Evolutionary conservation across 2,113 vertebrate species (phyloP).

Genomic region (Chascanopsetta lugubris): DNA sequence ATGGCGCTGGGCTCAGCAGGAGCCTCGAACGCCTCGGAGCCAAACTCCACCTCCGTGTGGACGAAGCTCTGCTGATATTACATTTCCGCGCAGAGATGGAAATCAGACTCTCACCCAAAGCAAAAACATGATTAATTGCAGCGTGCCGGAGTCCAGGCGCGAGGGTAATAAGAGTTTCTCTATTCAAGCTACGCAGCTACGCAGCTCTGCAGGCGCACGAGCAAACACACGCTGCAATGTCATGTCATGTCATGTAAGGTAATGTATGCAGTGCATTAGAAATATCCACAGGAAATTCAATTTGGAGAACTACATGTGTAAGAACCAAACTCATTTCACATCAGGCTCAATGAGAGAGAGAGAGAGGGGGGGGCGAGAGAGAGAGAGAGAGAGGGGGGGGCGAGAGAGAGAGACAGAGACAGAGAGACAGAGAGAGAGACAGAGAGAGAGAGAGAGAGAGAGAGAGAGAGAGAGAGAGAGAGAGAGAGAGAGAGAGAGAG

Average conservation of each 20-base stretch:
- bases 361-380: too few species aligned
- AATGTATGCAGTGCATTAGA: constrained; percentile 71
- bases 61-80: constrained; percentile 65
- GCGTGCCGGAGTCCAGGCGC: constrained; percentile 61
- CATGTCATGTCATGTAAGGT: too few species aligned
- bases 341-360: constrained; percentile 68
- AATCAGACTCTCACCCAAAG: constrained; percentile 81
- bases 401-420: too few species aligned
- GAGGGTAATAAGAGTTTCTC: constrained; percentile 72
- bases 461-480: too few species aligned
- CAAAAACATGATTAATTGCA: constrained; percentile 81
- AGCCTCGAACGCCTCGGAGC: constrained; percentile 62
- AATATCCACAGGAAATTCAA: constrained; percentile 78
- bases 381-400: too few species aligned
- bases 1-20: constrained; percentile 38
- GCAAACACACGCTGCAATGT: too few species aligned
- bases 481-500: too few species aligned
- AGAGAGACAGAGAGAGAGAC: too few species aligned
- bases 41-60: constrained; percentile 54
- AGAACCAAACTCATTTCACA: constrained; percentile 66
- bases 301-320: constrained; percentile 74
- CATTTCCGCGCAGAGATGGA: constrained; percentile 69
- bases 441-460: too few species aligned
- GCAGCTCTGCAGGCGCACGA: too few species aligned
- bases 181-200: constrained; percentile 57